Evolutionary conservation across 2,888 invertebrate species (phyloP).

Genomic region (Petrophora chlorosata): DNA sequence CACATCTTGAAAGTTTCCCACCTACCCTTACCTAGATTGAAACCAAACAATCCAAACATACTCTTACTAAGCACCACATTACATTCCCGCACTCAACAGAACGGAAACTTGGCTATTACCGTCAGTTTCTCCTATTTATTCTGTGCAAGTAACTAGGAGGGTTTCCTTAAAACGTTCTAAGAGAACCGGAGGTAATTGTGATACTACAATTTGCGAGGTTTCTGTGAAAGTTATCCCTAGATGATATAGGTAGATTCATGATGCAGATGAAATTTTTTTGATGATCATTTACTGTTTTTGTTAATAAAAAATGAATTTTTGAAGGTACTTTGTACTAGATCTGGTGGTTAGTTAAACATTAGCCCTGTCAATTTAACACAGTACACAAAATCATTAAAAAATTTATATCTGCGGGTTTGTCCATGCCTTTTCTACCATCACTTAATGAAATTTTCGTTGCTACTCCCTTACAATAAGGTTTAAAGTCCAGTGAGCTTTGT

Average conservation of each 20-base stretch:
- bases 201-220: conserved; percentile 6
- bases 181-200: conserved; percentile 15
- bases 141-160: conserved; percentile 1
- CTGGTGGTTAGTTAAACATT: too few relatives aligned
- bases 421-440: too few relatives aligned
- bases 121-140: conserved; percentile 4
- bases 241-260: too few relatives aligned
- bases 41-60: too few relatives aligned
- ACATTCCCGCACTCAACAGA: conserved; percentile 10
- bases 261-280: too few relatives aligned
- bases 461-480: conserved; percentile 8
- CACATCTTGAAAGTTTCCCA: background rate
- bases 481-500: conserved; percentile 16
- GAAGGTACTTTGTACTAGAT: too few relatives aligned
- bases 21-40: background rate
- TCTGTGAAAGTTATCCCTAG: background rate
- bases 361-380: too few relatives aligned
- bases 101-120: conserved; percentile 21
- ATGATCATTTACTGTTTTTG: too few relatives aligned
- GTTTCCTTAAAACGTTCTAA: conserved; percentile 10
- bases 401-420: too few relatives aligned
- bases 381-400: too few relatives aligned
- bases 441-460: background rate
- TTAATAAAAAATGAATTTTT: too few relatives aligned
- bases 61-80: background rate